Evolutionary conservation across 2,797 vertebrate species (phyloP).

Genomic region (Tragopan temminckii): DNA sequence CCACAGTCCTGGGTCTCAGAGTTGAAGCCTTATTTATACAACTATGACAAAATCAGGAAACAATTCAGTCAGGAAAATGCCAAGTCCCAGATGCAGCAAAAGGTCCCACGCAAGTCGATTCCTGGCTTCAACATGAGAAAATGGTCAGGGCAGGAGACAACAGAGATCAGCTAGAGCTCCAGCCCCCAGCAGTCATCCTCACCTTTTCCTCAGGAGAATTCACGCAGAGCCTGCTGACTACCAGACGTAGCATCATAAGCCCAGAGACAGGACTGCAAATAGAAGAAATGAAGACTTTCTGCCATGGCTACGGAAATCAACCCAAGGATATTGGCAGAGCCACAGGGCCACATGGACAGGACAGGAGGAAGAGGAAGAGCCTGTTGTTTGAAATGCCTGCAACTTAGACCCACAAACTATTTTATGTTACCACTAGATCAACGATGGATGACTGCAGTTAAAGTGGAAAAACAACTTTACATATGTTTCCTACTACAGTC

Average conservation of each 20-base stretch:
- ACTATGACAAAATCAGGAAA: not conserved
- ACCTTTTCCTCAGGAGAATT: not conserved
- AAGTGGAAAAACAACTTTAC: conserved; percentile 38
- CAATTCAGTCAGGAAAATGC: not conserved
- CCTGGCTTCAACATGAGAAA: not conserved
- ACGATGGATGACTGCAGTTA: not conserved
- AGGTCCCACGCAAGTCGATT: not conserved
- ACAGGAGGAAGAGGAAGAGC: not conserved
- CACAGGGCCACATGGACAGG: rapidly evolving
- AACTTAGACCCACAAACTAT: not conserved
- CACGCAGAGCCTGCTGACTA: not conserved
- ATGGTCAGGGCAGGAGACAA: rapidly evolving
- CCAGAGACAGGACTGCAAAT: not conserved
- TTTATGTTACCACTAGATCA: not conserved
- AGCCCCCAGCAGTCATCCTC: not conserved
- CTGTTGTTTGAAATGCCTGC: not conserved
- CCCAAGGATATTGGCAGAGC: not conserved
- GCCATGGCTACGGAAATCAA: not conserved
- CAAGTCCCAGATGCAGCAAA: not conserved
- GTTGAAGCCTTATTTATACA: not conserved
- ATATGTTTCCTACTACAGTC: not conserved
- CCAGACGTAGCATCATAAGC: not conserved
- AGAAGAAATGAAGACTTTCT: not conserved
- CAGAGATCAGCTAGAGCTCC: not conserved
- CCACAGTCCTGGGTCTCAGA: not conserved